These are phyloP conservation scores for Turdus rufiventris DNA, from an alignment of 2,113 vertebrate species.

Conservation along the genomic window DNA sequence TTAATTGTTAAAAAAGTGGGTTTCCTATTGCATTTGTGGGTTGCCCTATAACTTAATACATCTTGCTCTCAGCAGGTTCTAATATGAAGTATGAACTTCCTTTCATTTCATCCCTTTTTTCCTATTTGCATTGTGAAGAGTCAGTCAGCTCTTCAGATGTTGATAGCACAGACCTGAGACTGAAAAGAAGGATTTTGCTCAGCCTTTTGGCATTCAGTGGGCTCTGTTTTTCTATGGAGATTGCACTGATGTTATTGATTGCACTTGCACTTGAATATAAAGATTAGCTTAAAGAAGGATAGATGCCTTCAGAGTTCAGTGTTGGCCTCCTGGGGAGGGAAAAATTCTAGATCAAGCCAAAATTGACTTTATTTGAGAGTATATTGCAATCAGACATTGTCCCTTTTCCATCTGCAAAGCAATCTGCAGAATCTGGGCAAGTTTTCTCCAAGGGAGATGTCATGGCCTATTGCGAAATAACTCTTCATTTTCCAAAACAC, in stretches of 20 bases:
- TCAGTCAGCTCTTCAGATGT: not conserved
- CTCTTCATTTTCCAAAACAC: slow-evolving; percentile 24
- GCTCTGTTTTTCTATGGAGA: not conserved
- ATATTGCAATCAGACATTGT: not conserved
- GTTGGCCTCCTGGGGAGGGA: not conserved
- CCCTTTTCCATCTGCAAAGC: slow-evolving; percentile 30
- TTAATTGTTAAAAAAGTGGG: not conserved
- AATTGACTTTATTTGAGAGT: not conserved
- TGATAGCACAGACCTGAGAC: not conserved
- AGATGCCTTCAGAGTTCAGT: not conserved
- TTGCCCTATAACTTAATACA: not conserved
- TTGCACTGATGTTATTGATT: not conserved
- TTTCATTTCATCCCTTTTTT: not conserved
- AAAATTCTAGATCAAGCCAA: not conserved
- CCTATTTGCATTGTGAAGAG: not conserved
- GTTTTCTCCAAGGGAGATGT: slow-evolving; percentile 30
- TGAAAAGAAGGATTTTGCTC: not conserved
- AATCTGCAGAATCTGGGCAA: slow-evolving; percentile 47
- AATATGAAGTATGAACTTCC: not conserved
- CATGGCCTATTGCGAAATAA: not conserved
- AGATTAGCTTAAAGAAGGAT: not conserved
- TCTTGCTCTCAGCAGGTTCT: not conserved
- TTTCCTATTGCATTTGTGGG: not conserved
- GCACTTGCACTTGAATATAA: not conserved
- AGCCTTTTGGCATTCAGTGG: not conserved